A percentile compares a stretch with the other conserved stretches of the same genome.
These are phyloP conservation scores for Oxycera nigricornis DNA, from an alignment of 2,888 invertebrate species.

Conservation along the genomic window DNA sequence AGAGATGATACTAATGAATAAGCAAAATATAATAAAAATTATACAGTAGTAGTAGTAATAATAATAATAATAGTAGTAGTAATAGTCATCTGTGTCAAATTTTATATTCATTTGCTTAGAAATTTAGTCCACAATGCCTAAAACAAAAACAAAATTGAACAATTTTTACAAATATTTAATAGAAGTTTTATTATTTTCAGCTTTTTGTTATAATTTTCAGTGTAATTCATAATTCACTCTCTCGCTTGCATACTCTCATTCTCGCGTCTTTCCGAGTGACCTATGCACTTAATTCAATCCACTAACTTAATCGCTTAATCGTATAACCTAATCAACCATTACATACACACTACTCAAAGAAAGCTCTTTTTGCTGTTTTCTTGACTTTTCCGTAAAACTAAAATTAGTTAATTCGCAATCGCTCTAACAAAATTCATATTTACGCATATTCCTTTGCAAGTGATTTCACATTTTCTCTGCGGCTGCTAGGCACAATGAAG, in stretches of 20 bases:
- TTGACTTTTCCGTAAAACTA: constrained; percentile 2
- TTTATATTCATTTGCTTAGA: constrained; percentile 17
- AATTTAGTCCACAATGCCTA: constrained; percentile 21
- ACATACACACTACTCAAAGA: constrained; percentile 38
- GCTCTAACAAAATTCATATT: constrained; percentile 18
- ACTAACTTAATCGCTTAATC: constrained; percentile 6
- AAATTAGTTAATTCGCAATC: neutral
- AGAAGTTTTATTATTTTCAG: constrained; percentile 4
- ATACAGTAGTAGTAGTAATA: constrained; percentile 21
- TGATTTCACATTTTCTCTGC: constrained; percentile 15
- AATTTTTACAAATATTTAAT: constrained; percentile 32
- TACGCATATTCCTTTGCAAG: constrained; percentile 22
- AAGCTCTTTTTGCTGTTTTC: constrained; percentile 26
- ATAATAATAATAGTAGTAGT: no score
- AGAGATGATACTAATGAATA: constrained; percentile 30
- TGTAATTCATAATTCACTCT: constrained; percentile 4
- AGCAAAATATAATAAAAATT: constrained; percentile 36
- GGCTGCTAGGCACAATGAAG: constrained; percentile 21
- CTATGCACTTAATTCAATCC: constrained; percentile 13
- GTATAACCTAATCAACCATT: constrained; percentile 28
- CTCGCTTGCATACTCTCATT: constrained; percentile 4
- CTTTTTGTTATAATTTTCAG: neutral
- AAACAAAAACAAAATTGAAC: constrained; percentile 17
- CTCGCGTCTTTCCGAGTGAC: constrained; percentile 18
- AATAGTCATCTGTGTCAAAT: constrained; percentile 20